Evolutionary conservation across 2,888 invertebrate genomes (phyloP), one percentile per base, ranked within the genome.

Genomic region (Drosophila stalkeri): DNA sequence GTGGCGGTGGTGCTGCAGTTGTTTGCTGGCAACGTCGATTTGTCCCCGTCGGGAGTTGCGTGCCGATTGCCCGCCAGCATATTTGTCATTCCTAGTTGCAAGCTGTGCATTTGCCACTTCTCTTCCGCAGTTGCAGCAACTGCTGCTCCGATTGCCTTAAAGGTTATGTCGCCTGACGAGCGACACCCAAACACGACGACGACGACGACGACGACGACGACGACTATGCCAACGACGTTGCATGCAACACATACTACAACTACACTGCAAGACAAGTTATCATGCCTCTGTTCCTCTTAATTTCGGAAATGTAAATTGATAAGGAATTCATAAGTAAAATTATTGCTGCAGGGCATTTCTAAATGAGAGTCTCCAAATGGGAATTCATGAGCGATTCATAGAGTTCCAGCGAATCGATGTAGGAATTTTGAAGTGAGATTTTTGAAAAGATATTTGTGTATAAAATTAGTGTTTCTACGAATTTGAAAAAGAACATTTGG

Each of bases 131-230:
- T 54, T 41, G 18, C 54, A 35, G 47, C 70, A 56, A 27, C 47
- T 46, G 54, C 59, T 64, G 74, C 82, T 68, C 56, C 81, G 65
- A 71, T 75, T 75, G 82, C 85, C 89, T 87, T 82, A 89, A 85
- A 85, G 85, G 89, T 87, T 85, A 85, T 89, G 85, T 75, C 73
- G 80, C 81, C 83, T 82, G 89, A 87, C 77, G 77, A 65, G 81
- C 83, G 75, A 77, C 84, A 77, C 75, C 77, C 86, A 82, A 81
- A 81, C 81, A 82, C 66, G 69, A 75, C 74, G 35, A 35, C 35
- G 35, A 35, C 39, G 39, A 39, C 41, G 63, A 69, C 55, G 23
- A 41, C 49, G 31, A 49, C 11, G 49, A 7, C 47, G n/a, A 12
- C 51, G 18, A 7, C 51, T 33, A 31, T 18, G 49, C n/a, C 49